These are phyloP conservation scores for Mus pahari DNA, from an alignment of 2,113 vertebrate species.

Conservation along the genomic window DNA sequence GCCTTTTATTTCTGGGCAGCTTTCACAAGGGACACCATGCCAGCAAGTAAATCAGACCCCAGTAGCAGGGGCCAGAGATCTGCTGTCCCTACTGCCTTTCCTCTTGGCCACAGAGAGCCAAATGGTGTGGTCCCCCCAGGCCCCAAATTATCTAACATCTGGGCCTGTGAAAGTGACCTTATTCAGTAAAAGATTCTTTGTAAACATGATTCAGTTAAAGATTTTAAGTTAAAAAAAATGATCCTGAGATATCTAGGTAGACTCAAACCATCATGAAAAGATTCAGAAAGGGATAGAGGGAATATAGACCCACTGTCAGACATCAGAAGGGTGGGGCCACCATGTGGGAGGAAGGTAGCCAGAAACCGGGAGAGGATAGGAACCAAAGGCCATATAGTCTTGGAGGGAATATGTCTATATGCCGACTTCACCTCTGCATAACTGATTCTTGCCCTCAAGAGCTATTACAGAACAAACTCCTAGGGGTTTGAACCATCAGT, in stretches of 20 bases:
- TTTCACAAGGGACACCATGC: conserved; percentile 56
- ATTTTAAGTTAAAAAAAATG: background rate
- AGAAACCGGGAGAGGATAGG: background rate
- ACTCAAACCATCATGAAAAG: background rate
- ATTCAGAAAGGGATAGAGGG: background rate
- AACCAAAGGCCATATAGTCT: background rate
- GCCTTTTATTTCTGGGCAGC: conserved; percentile 70
- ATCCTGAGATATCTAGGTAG: background rate
- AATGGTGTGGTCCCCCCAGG: background rate
- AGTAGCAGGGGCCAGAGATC: background rate
- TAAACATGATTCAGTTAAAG: background rate
- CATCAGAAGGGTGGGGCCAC: background rate
- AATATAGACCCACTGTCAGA: background rate
- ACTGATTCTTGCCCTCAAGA: background rate
- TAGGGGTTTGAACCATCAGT: background rate
- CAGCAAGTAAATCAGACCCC: conserved; percentile 56
- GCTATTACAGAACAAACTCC: background rate
- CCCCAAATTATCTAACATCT: background rate
- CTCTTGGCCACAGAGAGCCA: too few species aligned
- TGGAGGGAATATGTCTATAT: too few species aligned
- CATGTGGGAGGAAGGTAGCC: background rate
- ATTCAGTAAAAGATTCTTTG: conserved; percentile 26
- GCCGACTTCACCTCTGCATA: background rate
- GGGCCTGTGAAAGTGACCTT: background rate
- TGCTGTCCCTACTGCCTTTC: background rate